Conservation (phyloP, 2,888 invertebrate species). For the Endomychus coccineus region DNA sequence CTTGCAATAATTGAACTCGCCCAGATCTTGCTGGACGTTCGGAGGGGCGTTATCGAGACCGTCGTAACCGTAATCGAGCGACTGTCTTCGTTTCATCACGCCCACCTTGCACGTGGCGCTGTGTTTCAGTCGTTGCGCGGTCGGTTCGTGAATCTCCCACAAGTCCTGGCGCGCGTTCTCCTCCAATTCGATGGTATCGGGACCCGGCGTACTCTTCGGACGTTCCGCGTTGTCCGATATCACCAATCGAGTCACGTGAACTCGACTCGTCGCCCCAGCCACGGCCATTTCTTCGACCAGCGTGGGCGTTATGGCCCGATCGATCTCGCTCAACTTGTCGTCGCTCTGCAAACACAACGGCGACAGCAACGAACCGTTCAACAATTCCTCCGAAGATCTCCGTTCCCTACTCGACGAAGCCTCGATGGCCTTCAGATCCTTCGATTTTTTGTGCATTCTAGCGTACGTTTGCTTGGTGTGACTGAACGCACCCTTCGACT, state of each 20-base stretch:
- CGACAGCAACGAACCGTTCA: constrained; percentile 20
- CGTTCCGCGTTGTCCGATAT: constrained; percentile 9
- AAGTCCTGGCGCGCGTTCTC: neutral
- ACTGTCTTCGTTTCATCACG: constrained; percentile 6
- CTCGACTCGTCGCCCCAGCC: neutral
- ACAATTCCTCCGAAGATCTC: constrained; percentile 14
- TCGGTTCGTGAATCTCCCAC: neutral
- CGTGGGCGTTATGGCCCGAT: constrained; percentile 1
- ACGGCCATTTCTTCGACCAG: neutral
- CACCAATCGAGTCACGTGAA: constrained; percentile 8
- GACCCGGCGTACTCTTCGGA: constrained; percentile 2
- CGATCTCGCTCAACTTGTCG: constrained; percentile 1
- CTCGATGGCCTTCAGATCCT: neutral
- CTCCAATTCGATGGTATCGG: neutral
- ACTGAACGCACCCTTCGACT: constrained; percentile 27
- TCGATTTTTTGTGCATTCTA: constrained; percentile 25
- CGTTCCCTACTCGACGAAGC: neutral
- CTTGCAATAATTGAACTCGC: constrained; percentile 18
- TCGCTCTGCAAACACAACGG: constrained; percentile 15
- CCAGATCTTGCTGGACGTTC: constrained; percentile 9
- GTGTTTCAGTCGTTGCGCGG: constrained; percentile 6
- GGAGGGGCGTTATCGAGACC: constrained; percentile 1
- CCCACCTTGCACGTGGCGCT: constrained; percentile 6
- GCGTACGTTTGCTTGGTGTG: constrained; percentile 29
- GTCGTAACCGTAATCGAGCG: constrained; percentile 19